A percentile compares a stretch with the other conserved stretches of the same genome.
Evolutionary conservation across 2,888 invertebrate species (phyloP).

Genomic region (Conomelus anceps): DNA sequence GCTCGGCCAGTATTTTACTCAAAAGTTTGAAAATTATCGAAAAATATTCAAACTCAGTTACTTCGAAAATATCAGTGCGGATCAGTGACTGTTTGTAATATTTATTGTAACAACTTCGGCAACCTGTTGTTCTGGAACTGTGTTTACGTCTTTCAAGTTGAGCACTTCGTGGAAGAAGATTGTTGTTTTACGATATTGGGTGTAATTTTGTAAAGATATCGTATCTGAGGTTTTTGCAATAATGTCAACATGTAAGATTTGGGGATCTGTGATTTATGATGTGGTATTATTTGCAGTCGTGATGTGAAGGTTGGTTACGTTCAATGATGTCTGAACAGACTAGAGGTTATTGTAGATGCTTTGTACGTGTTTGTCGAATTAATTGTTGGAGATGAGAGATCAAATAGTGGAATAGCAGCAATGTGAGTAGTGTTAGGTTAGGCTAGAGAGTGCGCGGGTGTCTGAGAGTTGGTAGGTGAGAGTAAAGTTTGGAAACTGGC

Average conservation of each 20-base stretch:
- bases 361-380: not conserved
- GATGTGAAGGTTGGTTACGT: not conserved
- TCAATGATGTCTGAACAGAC: not conserved
- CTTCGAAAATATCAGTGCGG: not conserved
- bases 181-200: not conserved
- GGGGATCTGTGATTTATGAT: not conserved
- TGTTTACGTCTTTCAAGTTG: not conserved
- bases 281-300: not conserved
- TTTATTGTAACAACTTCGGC: not conserved
- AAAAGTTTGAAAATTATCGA: not conserved
- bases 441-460: not conserved
- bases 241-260: too few relatives aligned
- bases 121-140: not conserved
- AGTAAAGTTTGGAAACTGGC: slow-evolving; percentile 37
- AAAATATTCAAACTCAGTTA: not conserved
- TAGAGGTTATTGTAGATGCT: not conserved
- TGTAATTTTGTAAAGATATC: not conserved
- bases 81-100: not conserved
- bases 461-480: not conserved
- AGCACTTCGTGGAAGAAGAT: not conserved
- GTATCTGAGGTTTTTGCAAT: too few relatives aligned
- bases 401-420: not conserved
- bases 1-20: not conserved
- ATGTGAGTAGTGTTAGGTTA: not conserved
- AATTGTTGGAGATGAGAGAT: not conserved